Evolutionary conservation across 2,113 vertebrate species (phyloP), one percentile per base, ranked within the genome.

Genomic region (Butorides virescens): DNA sequence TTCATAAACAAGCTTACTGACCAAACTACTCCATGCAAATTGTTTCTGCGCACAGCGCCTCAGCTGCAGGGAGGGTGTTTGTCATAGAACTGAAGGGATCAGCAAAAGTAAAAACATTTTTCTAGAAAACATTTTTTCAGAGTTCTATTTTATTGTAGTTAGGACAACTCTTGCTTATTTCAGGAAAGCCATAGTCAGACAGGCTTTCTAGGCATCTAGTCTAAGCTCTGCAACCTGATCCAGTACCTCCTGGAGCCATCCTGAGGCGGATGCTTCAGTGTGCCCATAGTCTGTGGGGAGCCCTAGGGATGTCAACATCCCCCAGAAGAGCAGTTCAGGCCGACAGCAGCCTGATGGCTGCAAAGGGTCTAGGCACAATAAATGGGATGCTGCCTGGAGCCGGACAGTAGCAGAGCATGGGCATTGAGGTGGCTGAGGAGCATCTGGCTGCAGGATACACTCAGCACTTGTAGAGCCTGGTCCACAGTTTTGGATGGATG

Each of bases 1-100:
- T 79, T 83, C 86, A 77, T 56, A 92, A 93, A 81, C 44, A 76
- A 85, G 53, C 34, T 73, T 87, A 67, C 58, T 76, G 66, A 79
- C 77, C 61, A 88, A 93, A 75, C 23, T 91, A 39, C 5, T 78
- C 36, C 21, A 37, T 17, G 25, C 2, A 92, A 92, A 82, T 90
- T 63, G 11, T 59, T 90, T 78, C 61, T 94, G 30, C 42, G 34
- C 53, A 53, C 19, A 65, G 21, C 1, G 3, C 13, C 30, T 87
- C 37, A 29, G 10, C 34, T 90, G 36, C 27, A 75, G 46, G 9
- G 47, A 89, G 19, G 16, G 13, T 39, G 36, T 89, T 91, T 66
- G 27, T 75, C 73, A 68, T 7, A 84, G 68, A 86, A 89, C 14
- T 59, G 29, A 47, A 75, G 11, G 11, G 14, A 75, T 17, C 20